These are phyloP conservation scores for Luperina testacea DNA, from an alignment of 2,888 invertebrate genomes.

Conservation along the genomic window DNA sequence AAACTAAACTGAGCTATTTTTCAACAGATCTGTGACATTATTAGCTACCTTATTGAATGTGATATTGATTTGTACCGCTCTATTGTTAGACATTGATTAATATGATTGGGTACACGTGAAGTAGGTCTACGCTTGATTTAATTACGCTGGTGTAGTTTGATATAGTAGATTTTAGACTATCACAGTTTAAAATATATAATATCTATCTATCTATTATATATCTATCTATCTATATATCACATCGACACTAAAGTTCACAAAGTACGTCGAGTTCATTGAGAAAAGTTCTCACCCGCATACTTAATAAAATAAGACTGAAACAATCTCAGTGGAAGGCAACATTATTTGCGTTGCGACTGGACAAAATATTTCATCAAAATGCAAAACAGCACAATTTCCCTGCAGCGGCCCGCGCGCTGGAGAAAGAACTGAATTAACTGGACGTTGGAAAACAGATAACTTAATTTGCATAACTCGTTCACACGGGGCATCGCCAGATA, in stretches of 20 bases:
- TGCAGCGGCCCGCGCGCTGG: slow-evolving; percentile 69
- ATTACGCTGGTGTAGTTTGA: slow-evolving; percentile 12
- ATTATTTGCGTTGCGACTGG: slow-evolving; percentile 64
- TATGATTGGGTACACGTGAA: slow-evolving; percentile 29
- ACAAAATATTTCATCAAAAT: slow-evolving; percentile 87
- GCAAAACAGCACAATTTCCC: slow-evolving; percentile 85
- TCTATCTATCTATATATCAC: no score
- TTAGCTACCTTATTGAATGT: slow-evolving; percentile 50
- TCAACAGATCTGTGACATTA: slow-evolving; percentile 57
- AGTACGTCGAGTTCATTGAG: slow-evolving; percentile 14
- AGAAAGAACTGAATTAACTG: slow-evolving; percentile 87
- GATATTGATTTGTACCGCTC: slow-evolving; percentile 24
- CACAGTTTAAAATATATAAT: no score
- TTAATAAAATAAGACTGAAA: slow-evolving; percentile 44
- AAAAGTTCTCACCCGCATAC: slow-evolving; percentile 21
- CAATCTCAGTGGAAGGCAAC: slow-evolving; percentile 56
- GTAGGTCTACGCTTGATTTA: slow-evolving; percentile 29
- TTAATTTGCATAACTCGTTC: slow-evolving; percentile 88
- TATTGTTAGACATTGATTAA: slow-evolving; percentile 39
- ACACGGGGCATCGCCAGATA: slow-evolving; percentile 81
- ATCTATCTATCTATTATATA: no score
- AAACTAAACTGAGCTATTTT: slow-evolving; percentile 69
- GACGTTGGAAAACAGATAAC: slow-evolving; percentile 87
- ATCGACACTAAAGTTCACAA: not conserved
- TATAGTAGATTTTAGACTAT: not conserved